Conservation (phyloP, 2,113 vertebrate species). For the Chinchilla lanigera region DNA sequence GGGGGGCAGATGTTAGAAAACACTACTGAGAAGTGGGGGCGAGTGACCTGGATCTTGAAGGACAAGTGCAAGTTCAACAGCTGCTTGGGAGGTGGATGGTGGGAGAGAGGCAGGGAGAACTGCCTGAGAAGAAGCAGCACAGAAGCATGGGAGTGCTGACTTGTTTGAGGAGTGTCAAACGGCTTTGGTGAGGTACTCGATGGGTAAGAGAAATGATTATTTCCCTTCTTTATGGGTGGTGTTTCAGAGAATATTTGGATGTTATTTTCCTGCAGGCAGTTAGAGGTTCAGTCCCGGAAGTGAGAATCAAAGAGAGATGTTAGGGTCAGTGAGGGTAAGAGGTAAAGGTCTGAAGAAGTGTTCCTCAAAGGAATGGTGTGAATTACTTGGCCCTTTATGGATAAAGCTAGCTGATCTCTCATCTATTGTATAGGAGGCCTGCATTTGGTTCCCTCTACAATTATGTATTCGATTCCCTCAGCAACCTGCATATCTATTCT, state of each 20-base stretch:
- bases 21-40: background rate
- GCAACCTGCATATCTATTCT: background rate
- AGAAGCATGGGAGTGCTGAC: background rate
- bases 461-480: background rate
- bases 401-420: background rate
- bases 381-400: background rate
- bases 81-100: background rate
- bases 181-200: background rate
- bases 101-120: background rate
- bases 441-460: background rate
- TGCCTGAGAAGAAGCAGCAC: background rate
- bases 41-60: conserved; percentile 23
- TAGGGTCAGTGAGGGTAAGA: background rate
- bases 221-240: background rate
- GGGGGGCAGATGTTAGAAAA: background rate
- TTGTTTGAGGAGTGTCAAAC: background rate
- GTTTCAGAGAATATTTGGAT: background rate
- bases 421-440: background rate
- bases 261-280: background rate
- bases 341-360: background rate
- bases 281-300: background rate
- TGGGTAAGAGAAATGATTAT: conserved; percentile 18
- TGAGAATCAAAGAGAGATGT: background rate
- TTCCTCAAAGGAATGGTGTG: background rate
- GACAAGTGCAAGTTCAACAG: background rate